phyloP scores from a whole-genome alignment of 2,113 vertebrate genomes.

The Dendrocopos noguchii region DNA sequence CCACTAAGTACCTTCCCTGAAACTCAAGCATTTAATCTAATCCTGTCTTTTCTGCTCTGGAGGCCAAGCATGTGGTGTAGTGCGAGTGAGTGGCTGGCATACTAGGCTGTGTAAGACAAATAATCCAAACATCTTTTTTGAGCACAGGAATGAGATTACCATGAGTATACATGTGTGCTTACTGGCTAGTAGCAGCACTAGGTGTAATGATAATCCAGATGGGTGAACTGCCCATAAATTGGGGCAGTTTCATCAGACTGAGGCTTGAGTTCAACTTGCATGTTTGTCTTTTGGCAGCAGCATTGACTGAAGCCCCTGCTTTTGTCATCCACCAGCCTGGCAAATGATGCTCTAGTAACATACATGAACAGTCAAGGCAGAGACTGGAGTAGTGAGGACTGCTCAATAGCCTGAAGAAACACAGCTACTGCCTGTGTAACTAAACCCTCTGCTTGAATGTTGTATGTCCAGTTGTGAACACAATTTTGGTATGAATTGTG shows the following conservation, averaged over 20 bases:
- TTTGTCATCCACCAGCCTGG: not conserved
- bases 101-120: not conserved
- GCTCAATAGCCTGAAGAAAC: not conserved
- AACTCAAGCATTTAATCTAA: not conserved
- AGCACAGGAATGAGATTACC: not conserved
- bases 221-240: not conserved
- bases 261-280: not conserved
- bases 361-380: not conserved
- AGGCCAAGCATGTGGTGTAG: not conserved
- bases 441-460: not conserved
- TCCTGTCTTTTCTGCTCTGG: not conserved
- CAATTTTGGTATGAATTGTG: not conserved
- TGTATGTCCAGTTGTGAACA: not conserved
- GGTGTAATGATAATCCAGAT: not conserved
- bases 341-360: not conserved
- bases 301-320: not conserved
- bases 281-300: not conserved
- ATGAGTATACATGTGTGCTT: not conserved
- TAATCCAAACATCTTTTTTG: not conserved
- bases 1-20: not conserved
- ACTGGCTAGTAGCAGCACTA: not conserved
- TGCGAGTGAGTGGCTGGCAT: not conserved
- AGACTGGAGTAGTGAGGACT: not conserved
- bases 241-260: not conserved
- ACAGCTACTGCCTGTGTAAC: not conserved